phyloP scores from a whole-genome alignment of 2,888 invertebrate species.

The Gortyna flavago region DNA sequence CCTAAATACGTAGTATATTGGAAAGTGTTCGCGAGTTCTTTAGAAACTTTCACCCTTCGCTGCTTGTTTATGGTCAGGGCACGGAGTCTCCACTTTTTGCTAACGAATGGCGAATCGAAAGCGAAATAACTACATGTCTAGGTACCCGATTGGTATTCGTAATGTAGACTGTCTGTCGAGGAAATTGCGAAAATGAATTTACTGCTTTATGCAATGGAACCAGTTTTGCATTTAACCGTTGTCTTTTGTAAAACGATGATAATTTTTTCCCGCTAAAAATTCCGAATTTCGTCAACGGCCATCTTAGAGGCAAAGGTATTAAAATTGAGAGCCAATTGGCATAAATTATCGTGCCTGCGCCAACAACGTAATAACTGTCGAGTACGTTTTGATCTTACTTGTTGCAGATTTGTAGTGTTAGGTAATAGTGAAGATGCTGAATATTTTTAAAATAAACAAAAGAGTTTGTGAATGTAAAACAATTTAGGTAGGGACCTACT shows the following conservation, averaged over 20 bases:
- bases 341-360: neutral
- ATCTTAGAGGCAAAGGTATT: constrained; percentile 22
- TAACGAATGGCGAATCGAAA: constrained; percentile 66
- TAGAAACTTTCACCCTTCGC: constrained; percentile 70
- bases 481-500: no score
- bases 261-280: constrained; percentile 15
- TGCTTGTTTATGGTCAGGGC: constrained; percentile 70
- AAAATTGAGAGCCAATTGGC: neutral
- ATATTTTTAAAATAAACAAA: constrained; percentile 4
- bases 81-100: constrained; percentile 70
- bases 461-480: neutral
- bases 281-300: neutral
- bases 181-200: constrained; percentile 54
- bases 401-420: neutral
- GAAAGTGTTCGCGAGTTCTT: constrained; percentile 63
- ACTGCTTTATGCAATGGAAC: constrained; percentile 40
- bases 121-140: constrained; percentile 68
- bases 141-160: constrained; percentile 55
- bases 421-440: neutral
- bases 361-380: neutral
- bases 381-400: neutral
- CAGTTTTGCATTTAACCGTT: constrained; percentile 33
- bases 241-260: neutral
- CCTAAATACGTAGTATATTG: constrained; percentile 54
- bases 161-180: constrained; percentile 36